Conservation (phyloP, 2,888 invertebrate species). For the Pollenia amentaria region DNA sequence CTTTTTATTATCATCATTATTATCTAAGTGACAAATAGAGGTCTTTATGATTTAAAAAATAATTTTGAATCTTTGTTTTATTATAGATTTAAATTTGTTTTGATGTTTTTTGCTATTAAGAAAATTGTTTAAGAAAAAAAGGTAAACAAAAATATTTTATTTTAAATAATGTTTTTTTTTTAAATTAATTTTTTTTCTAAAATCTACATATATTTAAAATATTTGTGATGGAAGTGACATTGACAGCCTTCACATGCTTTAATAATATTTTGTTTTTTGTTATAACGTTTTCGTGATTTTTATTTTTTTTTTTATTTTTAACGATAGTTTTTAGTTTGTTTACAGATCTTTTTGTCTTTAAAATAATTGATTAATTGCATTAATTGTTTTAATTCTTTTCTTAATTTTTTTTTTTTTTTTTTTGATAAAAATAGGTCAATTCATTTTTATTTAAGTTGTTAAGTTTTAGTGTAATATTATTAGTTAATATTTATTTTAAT, state of each 20-base stretch:
- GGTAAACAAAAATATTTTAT: conserved; percentile 8
- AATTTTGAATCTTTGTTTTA: conserved; percentile 21
- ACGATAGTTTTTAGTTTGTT: conserved; percentile 9
- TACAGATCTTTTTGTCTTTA: neutral
- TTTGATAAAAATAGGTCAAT: neutral
- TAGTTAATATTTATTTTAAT: neutral
- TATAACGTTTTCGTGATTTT: neutral
- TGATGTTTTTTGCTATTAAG: conserved; percentile 5
- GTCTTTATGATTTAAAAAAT: conserved; percentile 27
- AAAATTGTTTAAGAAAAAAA: neutral
- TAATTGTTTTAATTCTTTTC: neutral
- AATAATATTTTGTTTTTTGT: neutral
- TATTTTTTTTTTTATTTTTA: conserved; percentile 4
- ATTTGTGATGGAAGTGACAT: conserved; percentile 21
- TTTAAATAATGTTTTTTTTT: neutral
- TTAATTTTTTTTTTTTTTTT: neutral
- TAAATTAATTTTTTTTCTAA: neutral
- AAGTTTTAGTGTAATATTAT: neutral
- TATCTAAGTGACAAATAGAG: conserved; percentile 41
- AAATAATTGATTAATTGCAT: neutral
- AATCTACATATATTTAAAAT: conserved; percentile 14
- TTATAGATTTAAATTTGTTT: neutral
- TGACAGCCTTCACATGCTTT: conserved; percentile 34
- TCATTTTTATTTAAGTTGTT: neutral
- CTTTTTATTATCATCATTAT: neutral